phyloP scores from a whole-genome alignment of 1,140 invertebrate genomes.

The Drosophila kanapiae region DNA sequence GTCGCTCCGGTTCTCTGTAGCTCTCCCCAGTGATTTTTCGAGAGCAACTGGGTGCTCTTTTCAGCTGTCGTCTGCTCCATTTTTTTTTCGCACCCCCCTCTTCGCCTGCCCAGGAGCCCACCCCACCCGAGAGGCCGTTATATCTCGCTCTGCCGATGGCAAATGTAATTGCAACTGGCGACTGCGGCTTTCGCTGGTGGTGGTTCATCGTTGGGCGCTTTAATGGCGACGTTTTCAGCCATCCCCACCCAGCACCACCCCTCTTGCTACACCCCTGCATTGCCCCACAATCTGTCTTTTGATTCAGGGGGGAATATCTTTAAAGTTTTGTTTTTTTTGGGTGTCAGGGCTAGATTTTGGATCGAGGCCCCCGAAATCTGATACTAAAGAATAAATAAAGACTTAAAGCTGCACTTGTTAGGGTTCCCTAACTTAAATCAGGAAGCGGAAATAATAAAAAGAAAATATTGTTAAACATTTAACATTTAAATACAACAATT shows the following conservation, averaged over 20 bases:
- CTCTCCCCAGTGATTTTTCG: slow-evolving; percentile 41
- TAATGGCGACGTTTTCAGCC: slow-evolving; percentile 54
- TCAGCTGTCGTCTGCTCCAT: slow-evolving; percentile 66
- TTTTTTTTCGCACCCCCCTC: slow-evolving; percentile 41
- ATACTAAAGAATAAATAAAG: background rate
- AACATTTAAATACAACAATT: no score
- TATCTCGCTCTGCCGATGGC: slow-evolving; percentile 53
- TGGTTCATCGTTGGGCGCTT: slow-evolving; percentile 52
- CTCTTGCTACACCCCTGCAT: background rate
- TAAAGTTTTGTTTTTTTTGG: slow-evolving; percentile 12
- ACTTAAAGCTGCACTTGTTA: no score
- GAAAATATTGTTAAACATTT: background rate
- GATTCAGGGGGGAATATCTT: slow-evolving; percentile 13
- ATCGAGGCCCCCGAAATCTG: no score
- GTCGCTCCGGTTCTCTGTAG: slow-evolving; percentile 3
- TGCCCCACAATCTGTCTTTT: slow-evolving; percentile 11
- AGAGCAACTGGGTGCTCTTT: slow-evolving; percentile 67
- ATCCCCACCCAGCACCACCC: slow-evolving; percentile 1
- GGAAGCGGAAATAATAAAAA: background rate
- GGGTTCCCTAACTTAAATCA: no score
- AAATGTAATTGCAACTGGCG: slow-evolving; percentile 77
- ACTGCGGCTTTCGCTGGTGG: slow-evolving; percentile 62
- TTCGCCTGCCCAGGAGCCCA: background rate
- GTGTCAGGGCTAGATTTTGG: background rate
- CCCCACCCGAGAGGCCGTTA: background rate